Evolutionary conservation across 2,888 invertebrate genomes (phyloP), one percentile per base, ranked within the genome.

Genomic region (Andrena haemorrhoa): DNA sequence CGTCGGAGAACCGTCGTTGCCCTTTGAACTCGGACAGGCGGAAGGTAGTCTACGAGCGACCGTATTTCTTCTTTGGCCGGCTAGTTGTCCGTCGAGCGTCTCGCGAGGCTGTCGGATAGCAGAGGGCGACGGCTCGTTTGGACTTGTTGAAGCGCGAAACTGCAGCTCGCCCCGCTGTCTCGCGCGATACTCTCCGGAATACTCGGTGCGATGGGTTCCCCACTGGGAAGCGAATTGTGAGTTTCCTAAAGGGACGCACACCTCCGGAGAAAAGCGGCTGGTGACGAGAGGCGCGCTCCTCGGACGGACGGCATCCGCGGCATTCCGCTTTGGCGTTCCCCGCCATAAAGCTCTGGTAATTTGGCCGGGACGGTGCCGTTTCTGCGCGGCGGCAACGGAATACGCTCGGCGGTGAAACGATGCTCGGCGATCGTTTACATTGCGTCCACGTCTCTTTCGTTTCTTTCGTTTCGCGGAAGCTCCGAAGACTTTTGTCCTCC

Each of bases 381-480:
- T 47, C 66, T 16, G 26, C 60, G 41, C 51, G 53, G 53, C 75
- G 41, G 51, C 51, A 56, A 51, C 70, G 70, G 80, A 63, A 76
- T 74, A 77, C 53, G 65, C 53, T 41, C n/a, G 53, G 20, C 41
- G 49, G 1, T 26, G 41, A 49, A 47, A 65, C 31, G 69, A 61
- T 33, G 65, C 82, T 56, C 72, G 64, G 41, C 71, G 81, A 84
- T 86, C 84, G 82, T 86, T 85, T 85, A 70, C 84, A 86, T 86
- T 84, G 77, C 84, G 82, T 86, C 75, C 85, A 86, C 84, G 84
- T 86, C 65, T 71, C 71, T 49, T 78, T 73, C 72, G 26, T 74
- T 73, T 72, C 66, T 51, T 75, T 82, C 58, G 56, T 41, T 77
- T 80, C 80, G 83, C 66, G 70, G 66, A 66, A 70, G 75, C 71